Evolutionary conservation across 2,888 invertebrate species (phyloP), one percentile per base, ranked within the genome.

Genomic region (Drosophila suboccidentalis): DNA sequence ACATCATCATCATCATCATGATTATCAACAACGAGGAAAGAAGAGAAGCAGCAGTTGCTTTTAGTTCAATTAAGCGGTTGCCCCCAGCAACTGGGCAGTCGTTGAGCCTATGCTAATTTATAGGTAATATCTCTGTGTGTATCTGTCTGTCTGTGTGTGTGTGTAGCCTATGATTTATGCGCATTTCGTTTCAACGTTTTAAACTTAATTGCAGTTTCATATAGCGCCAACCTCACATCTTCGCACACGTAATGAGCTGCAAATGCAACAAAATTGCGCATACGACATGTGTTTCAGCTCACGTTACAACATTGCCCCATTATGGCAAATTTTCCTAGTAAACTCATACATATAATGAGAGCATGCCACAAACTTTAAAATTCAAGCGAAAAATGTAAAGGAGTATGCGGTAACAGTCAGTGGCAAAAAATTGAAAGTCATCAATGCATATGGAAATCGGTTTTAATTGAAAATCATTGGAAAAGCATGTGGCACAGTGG

Each of bases 41-140:
- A 67, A 36, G 50, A 63, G 43, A 62, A 77, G 39, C 50, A 69
- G 63, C 71, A 73, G 71, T 70, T 69, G 80, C 78, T 80, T 83
- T 77, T 54, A 64, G 78, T 83, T 84, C 81, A 84, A 84, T 84
- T 83, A 86, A 78, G 75, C 74, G 76, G 66, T 75, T 69, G 51
- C 54, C 65, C 47, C 49, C 57, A 61, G 51, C 57, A 59, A 44
- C 70, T 36, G 38, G 26, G 5, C 46, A 58, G 26, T 38, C 9
- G 19, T 43, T 38, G 70, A 49, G 70, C 71, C 47, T 61, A 70
- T 67, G 70, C 68, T 72, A 72, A 78, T 78, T 84, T 81, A 75
- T 84, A 53, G 81, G 58, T 66, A 63, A 53, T 43, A 17, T 36
- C 34, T 15, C 39, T 43, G 15, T 15, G 13, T 36, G 15, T 36